Evolutionary conservation across 1,140 invertebrate species (phyloP), one percentile per base, ranked within the genome.

Genomic region (Calephelis virginiensis): DNA sequence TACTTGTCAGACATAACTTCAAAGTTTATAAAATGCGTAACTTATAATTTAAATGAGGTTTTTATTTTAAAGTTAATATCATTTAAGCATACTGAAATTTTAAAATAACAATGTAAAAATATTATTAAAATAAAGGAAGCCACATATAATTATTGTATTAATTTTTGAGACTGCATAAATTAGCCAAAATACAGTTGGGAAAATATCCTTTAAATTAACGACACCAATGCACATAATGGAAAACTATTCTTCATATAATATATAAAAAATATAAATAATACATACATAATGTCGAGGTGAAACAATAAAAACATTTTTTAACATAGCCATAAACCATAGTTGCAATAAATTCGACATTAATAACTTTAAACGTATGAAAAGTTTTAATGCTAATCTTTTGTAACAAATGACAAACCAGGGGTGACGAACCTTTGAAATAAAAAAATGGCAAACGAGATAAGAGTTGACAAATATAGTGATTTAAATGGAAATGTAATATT

Each of bases 271-370:
- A 43, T 43, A 43, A 43, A 43, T 8, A 43, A 43, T 43, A 6
- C 40, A 6, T 6, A 43, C 40, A 53, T 53, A 53, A 53, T 10
- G 14, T 17, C 8, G 3, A n/a, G 9, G 14, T 11, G 49, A 17
- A 53, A 28, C 17, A 53, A 17, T 14, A 10, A 28, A 14, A 50
- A 28, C 9, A 17, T 8, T 14, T 53, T 53, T 53, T 53, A 53
- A 9, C 14, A 8, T 28, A 7, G 17, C 14, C 14, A 53, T 53
- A 28, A 53, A 53, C 49, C 49, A 53, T 53, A 53, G 14, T 53
- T 53, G 17, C 13, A 17, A 53, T 53, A 17, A 53, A 53, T 53
- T 17, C 49, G 49, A 53, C 14, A 53, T 53, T 53, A 53, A 53
- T 28, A 53, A 53, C 49, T 53, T 53, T 13, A 17, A 17, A 53